Base-by-base conservation (phyloP, 2,113 vertebrate genomes). In the Ciconia maguari region DNA sequence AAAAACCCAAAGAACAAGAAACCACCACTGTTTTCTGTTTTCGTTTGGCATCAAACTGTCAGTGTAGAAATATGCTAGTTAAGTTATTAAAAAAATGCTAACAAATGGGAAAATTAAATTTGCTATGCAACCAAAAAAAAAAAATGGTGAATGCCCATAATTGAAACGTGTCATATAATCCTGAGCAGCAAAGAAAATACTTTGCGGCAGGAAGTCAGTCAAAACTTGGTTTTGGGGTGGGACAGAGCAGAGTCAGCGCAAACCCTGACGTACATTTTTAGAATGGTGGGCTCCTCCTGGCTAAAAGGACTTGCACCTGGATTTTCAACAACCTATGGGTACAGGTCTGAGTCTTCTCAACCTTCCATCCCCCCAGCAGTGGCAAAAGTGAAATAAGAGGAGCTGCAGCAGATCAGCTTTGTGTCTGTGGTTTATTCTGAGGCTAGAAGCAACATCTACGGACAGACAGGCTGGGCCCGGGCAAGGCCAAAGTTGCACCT, bases 191-290 rank as follows among this genome's bases (percentile, higher is more conserved):
- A 55, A 84, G 42, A 87, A 96, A 94, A 84, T 64, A 60, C 29
- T 91, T 49, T 93, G 83, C 2, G 54, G 95, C 79, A 95, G 65
- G 65, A 93, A 94, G 79, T 54, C 48, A 91, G 57, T 14, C 87
- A 94, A 71, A 81, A 58, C 84, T 95, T 90, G 95, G 96, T 87
- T 97, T 97, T 84, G 84, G 89, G 94, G 84, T 94, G 91, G 95
- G 96, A 96, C 93, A 97, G 83, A 71, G 74, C 0, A 15, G 93
- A 96, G 93, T 92, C 93, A 94, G 69, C 0, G 1, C 68, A 93
- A 90, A 96, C 65, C 58, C 93, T 44, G 78, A 84, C 2, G 3
- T 4, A 66, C 77, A 61, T 75, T 81, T 97, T 82, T 80, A 65
- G 80, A 93, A 66, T 19, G 25, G 48, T 16, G 22, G 69, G 16